Evolutionary conservation across 2,113 vertebrate genomes (phyloP), one percentile per base, ranked within the genome.

Genomic region (Glaucidium brasilianum): DNA sequence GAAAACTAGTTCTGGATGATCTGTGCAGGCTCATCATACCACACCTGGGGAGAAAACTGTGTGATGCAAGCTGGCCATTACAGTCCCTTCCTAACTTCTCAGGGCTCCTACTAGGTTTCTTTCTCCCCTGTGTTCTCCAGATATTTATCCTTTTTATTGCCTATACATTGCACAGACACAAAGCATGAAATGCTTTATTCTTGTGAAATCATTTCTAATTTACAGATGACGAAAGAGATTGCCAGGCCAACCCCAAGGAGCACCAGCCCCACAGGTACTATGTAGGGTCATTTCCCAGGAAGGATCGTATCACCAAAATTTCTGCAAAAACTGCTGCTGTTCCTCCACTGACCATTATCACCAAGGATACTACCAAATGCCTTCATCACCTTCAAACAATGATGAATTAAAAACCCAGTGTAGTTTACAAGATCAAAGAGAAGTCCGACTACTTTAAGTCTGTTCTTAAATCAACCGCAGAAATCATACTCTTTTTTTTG

Each of bases 341-440:
- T 75, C 93, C 85, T 95, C 80, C 64, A 92, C 71, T 53, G 84
- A 90, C 21, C 6, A 4, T n/a, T 35, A 77, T 14, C 79, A 92
- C 78, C 6, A 1, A 93, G 89, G 92, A 89, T 45, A 63, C 86
- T 77, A 92, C 77, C 80, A 95, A 95, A 96, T 47, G 67, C 71
- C 94, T 95, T 32, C 26, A 47, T 16, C n/a, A 15, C 34, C 32
- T 80, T 68, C 72, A 74, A 41, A 39, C 41, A 89, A 80, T 12
- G 55, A 32, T 93, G 80, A 68, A 90, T 91, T 96, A 85, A 93
- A 97, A 96, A 52, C 72, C 72, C 74, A 79, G 9, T 3, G 11
- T 15, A 52, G 58, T 76, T 95, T 85, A 97, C 20, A 12, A 94
- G 78, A 88, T 71, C 47, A 49, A 32, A 74, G 37, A n/a, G n/a